Evolutionary conservation across 1,140 invertebrate genomes (phyloP).

Genomic region (Thaumatotibia leucotreta): DNA sequence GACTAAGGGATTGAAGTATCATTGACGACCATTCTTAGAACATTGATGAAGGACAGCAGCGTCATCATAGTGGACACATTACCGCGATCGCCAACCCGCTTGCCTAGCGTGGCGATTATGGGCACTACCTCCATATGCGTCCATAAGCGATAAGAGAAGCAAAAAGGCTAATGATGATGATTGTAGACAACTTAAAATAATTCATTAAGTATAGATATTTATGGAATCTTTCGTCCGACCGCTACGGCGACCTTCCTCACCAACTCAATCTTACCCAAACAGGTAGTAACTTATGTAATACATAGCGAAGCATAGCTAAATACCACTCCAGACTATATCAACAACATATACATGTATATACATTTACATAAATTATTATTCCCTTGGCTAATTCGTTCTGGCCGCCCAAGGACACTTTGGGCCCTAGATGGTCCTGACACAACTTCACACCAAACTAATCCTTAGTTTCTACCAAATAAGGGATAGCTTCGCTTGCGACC

Average conservation of each 20-base stretch:
- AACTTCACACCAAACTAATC: slow-evolving; percentile 18
- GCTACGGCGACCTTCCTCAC: background rate
- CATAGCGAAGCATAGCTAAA: slow-evolving; percentile 12
- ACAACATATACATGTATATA: slow-evolving; percentile 47
- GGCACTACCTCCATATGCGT: too few species aligned
- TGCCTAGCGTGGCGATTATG: too few species aligned
- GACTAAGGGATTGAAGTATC: too few species aligned
- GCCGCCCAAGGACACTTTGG: slow-evolving; percentile 63
- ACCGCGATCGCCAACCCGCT: too few species aligned
- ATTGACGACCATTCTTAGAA: too few species aligned
- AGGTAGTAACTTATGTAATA: slow-evolving; percentile 21
- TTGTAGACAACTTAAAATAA: too few species aligned
- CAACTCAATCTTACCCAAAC: background rate
- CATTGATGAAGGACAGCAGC: too few species aligned
- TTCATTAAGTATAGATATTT: too few species aligned
- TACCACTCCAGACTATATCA: slow-evolving; percentile 25
- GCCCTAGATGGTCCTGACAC: slow-evolving; percentile 54
- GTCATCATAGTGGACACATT: too few species aligned
- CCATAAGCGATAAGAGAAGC: too few species aligned
- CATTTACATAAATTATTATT: slow-evolving; percentile 76
- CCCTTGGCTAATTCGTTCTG: slow-evolving; percentile 70
- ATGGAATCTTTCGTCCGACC: too few species aligned
- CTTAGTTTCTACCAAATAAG: slow-evolving; percentile 20
- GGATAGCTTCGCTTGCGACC: slow-evolving; percentile 4
- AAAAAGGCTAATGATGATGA: too few species aligned